Percentiles rank a stretch among this genome's conserved stretches.
Evolutionary conservation across 2,797 vertebrate species (phyloP).

Genomic region (Heteromormyrus szaboi): DNA sequence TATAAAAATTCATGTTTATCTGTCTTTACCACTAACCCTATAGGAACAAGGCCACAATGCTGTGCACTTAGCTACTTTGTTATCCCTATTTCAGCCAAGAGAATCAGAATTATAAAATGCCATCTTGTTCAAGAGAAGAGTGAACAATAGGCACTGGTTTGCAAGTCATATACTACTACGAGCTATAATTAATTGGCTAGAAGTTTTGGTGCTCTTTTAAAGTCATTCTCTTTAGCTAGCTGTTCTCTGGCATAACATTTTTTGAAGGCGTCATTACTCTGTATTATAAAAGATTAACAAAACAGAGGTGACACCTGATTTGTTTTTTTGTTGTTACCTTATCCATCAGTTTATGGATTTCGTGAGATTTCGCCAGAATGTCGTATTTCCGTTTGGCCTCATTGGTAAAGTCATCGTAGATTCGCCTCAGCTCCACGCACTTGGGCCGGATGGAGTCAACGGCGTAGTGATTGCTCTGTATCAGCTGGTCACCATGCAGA

Average conservation of each 20-base stretch:
- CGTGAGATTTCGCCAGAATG: conserved; percentile 77
- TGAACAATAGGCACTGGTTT: too few species aligned
- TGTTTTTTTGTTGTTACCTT: conserved; percentile 59
- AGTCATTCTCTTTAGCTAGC: not conserved
- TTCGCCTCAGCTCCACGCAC: conserved; percentile 80
- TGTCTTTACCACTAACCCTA: not conserved
- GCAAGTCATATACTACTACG: too few species aligned
- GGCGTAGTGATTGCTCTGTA: conserved; percentile 88
- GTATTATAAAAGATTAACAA: not conserved
- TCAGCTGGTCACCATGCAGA: conserved; percentile 81
- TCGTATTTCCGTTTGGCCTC: conserved; percentile 81
- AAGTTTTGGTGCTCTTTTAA: not conserved
- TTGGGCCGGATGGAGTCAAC: conserved; percentile 85
- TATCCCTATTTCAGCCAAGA: too few species aligned
- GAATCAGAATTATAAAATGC: too few species aligned
- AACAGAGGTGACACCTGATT: not conserved
- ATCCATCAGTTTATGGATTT: conserved; percentile 77
- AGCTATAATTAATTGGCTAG: too few species aligned
- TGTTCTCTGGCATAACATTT: not conserved
- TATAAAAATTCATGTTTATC: not conserved
- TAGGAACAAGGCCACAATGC: too few species aligned
- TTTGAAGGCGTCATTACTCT: not conserved
- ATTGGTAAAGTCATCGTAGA: conserved; percentile 86
- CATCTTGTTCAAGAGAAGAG: too few species aligned
- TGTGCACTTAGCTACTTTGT: too few species aligned